Percentiles rank a stretch among this genome's conserved stretches.
Evolutionary conservation across 2,797 vertebrate genomes (phyloP).

Genomic region (Rhyacichthys aspro): DNA sequence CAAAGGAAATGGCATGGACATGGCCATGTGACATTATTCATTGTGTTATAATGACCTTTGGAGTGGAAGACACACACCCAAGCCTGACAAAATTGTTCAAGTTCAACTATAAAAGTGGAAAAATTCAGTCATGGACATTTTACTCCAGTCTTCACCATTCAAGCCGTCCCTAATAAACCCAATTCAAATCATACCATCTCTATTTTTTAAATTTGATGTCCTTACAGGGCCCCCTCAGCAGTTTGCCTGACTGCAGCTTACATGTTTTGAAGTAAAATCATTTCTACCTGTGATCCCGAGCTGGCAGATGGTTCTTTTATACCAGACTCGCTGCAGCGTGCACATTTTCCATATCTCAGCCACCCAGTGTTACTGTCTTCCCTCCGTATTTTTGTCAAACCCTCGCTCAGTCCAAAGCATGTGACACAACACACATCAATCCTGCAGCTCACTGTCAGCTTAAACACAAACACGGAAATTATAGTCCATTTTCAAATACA

Average conservation of each 20-base stretch:
- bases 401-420: not conserved
- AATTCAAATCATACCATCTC: constrained; percentile 49
- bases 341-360: constrained; percentile 42
- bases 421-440: constrained; percentile 1
- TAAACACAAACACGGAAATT: constrained; percentile 5
- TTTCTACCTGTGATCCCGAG: constrained; percentile 54
- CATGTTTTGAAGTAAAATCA: constrained; percentile 47
- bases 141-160: constrained; percentile 21
- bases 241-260: constrained; percentile 44
- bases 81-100: constrained; percentile 21
- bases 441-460: not conserved
- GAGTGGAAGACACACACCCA: constrained; percentile 21
- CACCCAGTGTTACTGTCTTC: constrained; percentile 19
- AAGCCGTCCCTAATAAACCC: constrained; percentile 33
- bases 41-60: constrained; percentile 58
- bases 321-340: constrained; percentile 27
- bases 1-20: constrained; percentile 67
- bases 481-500: not conserved
- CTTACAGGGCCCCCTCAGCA: constrained; percentile 32
- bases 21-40: constrained; percentile 45
- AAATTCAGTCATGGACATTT: constrained; percentile 26
- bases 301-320: constrained; percentile 54
- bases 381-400: constrained; percentile 14
- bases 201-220: constrained; percentile 52
- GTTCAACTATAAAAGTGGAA: constrained; percentile 26